Evolutionary conservation across 2,797 vertebrate species (phyloP).

Genomic region (Bradypodion ventrale): DNA sequence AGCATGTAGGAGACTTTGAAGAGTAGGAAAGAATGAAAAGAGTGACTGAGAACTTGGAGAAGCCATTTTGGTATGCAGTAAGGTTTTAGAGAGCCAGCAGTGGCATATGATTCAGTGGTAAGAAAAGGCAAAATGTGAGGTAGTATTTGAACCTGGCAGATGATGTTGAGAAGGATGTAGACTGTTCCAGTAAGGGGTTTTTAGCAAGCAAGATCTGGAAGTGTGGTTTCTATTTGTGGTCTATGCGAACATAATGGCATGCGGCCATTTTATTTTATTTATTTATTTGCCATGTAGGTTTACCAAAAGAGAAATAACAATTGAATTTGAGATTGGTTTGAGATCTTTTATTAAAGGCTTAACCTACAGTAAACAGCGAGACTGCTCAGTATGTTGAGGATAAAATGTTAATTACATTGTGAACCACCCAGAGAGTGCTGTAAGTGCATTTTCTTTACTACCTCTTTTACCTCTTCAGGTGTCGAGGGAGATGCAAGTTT

Average conservation of each 20-base stretch:
- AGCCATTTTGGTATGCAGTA: background rate
- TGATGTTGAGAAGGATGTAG: background rate
- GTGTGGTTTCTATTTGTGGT: too few relatives aligned
- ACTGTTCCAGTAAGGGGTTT: background rate
- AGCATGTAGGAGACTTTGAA: background rate
- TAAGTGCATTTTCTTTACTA: too few relatives aligned
- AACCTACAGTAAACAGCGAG: conserved; percentile 16
- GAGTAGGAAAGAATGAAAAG: background rate
- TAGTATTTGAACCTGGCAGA: background rate
- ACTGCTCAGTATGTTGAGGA: too few relatives aligned
- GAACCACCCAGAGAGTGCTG: too few relatives aligned
- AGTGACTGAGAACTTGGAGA: background rate
- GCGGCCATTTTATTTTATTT: too few relatives aligned
- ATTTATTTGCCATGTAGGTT: too few relatives aligned
- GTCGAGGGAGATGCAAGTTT: too few relatives aligned
- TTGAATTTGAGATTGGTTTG: background rate
- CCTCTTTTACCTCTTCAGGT: too few relatives aligned
- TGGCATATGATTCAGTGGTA: background rate
- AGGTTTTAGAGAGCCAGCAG: background rate
- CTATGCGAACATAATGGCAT: too few relatives aligned
- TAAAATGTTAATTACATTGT: too few relatives aligned
- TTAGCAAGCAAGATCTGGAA: background rate
- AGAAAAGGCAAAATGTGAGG: background rate
- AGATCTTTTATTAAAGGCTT: conserved; percentile 36
- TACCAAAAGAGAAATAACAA: background rate